Evolutionary conservation across 2,797 vertebrate species (phyloP).

Genomic region (Semaprochilodus insignis): DNA sequence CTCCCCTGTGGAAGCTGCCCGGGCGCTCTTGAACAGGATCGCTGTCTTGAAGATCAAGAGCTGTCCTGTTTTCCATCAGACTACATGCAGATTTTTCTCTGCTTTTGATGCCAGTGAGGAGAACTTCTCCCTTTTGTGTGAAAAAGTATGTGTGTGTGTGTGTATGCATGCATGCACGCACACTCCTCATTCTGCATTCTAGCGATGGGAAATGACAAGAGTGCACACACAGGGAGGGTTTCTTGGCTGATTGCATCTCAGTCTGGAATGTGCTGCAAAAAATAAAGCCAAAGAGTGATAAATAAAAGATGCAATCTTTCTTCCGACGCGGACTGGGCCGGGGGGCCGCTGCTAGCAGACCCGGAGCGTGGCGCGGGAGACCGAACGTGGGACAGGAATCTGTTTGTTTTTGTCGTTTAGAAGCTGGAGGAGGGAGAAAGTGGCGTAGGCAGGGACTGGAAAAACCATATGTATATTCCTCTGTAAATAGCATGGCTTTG

Average conservation of each 20-base stretch:
- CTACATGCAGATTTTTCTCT: constrained; percentile 71
- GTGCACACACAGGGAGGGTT: constrained; percentile 85
- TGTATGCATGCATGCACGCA: background rate
- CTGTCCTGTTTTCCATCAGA: constrained; percentile 64
- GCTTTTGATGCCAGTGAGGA: constrained; percentile 70
- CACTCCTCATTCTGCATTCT: constrained; percentile 85
- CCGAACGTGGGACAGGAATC: constrained; percentile 37
- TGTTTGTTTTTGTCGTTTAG: constrained; percentile 47
- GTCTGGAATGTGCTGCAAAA: constrained; percentile 92
- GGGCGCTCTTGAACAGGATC: constrained; percentile 44
- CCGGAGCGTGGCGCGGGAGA: constrained; percentile 44
- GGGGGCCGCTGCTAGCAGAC: constrained; percentile 77
- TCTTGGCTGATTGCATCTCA: constrained; percentile 93
- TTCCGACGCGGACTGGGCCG: constrained; percentile 79
- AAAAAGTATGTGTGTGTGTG: constrained; percentile 56
- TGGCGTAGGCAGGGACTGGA: constrained; percentile 15
- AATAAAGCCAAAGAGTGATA: constrained; percentile 92
- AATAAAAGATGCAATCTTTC: constrained; percentile 94
- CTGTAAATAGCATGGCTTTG: constrained; percentile 42
- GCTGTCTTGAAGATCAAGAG: constrained; percentile 55
- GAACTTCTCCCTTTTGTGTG: constrained; percentile 63
- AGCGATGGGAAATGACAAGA: constrained; percentile 92
- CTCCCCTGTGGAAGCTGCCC: constrained; percentile 37
- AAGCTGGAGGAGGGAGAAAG: constrained; percentile 11
- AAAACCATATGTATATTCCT: constrained; percentile 29